phyloP scores from a whole-genome alignment of 2,113 vertebrate species.

The Nannobrachium achirus region DNA sequence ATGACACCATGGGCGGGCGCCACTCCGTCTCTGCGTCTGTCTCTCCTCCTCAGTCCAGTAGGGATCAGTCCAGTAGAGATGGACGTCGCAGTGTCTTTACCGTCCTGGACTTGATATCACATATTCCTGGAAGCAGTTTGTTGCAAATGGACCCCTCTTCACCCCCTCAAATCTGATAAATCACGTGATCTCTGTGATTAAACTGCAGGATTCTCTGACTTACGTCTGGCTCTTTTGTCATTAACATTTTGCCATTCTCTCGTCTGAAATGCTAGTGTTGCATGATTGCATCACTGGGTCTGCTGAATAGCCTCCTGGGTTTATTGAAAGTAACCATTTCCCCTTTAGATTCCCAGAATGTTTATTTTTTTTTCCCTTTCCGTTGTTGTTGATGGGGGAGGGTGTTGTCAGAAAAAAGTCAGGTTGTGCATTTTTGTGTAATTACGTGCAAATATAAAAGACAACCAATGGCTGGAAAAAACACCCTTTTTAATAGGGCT shows the following conservation, averaged over 20 bases:
- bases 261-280: slow-evolving; percentile 7
- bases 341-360: slow-evolving; percentile 47
- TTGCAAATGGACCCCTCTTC: slow-evolving; percentile 30
- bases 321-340: slow-evolving; percentile 32
- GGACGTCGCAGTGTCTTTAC: slow-evolving; percentile 51
- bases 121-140: slow-evolving; percentile 62
- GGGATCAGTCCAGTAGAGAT: slow-evolving; percentile 40
- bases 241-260: slow-evolving; percentile 11
- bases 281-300: background rate
- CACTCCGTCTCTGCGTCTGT: slow-evolving; percentile 62
- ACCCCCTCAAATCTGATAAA: slow-evolving; percentile 24
- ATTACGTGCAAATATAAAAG: slow-evolving; percentile 23
- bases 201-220: slow-evolving; percentile 34
- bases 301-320: slow-evolving; percentile 28
- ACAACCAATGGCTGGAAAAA: background rate
- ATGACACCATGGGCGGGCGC: slow-evolving; percentile 72
- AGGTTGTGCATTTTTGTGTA: slow-evolving; percentile 30
- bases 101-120: slow-evolving; percentile 46
- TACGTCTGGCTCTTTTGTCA: slow-evolving; percentile 1
- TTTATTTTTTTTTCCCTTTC: background rate
- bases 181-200: slow-evolving; percentile 41
- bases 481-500: no score
- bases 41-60: slow-evolving; percentile 18
- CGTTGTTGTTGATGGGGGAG: background rate
- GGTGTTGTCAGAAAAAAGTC: slow-evolving; percentile 19